Evolutionary conservation across 2,113 vertebrate species (phyloP).

Genomic region (Anolis carolinensis): DNA sequence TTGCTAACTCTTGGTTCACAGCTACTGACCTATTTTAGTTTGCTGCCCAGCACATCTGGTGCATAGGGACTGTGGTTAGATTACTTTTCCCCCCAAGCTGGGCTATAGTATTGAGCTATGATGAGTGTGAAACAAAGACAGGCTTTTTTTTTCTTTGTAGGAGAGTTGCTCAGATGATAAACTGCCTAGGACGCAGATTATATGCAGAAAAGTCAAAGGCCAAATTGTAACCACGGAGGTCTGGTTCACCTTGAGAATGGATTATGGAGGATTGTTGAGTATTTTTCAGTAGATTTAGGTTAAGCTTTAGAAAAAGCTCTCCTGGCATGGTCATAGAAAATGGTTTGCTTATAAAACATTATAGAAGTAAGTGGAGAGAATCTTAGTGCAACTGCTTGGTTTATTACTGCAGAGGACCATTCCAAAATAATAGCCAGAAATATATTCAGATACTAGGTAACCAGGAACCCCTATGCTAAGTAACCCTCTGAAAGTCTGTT

Average conservation of each 20-base stretch:
- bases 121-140: background rate
- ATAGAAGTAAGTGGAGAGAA: background rate
- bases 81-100: background rate
- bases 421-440: background rate
- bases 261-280: background rate
- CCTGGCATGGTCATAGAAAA: background rate
- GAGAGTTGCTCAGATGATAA: background rate
- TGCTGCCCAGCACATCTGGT: too few species aligned
- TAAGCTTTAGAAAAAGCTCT: background rate
- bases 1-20: too few species aligned
- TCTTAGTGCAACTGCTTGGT: background rate
- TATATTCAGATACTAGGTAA: background rate
- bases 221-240: background rate
- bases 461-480: conserved; percentile 16
- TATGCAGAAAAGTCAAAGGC: background rate
- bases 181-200: background rate
- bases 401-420: background rate
- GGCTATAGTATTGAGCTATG: background rate
- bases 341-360: background rate
- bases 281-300: background rate
- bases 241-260: background rate
- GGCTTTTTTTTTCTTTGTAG: background rate
- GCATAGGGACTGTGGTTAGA: too few species aligned
- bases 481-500: conserved; percentile 13
- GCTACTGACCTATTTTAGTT: too few species aligned